phyloP scores from a whole-genome alignment of 2,113 vertebrate species.

The zebrafish (Danio rerio) region GRCz12tu NC_133179.1:12276501-12277000 shows the following conservation, averaged over 20 bases:
- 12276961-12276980: conserved; percentile 60
- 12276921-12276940: background rate
- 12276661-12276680: too few species aligned
- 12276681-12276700: too few species aligned
- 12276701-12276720: too few species aligned
- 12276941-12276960: background rate
- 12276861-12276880: background rate
- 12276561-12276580: too few species aligned
- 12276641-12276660: too few species aligned
- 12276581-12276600: too few species aligned
- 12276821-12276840: background rate
- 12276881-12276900: conserved; percentile 13
- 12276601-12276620: too few species aligned
- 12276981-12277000: conserved; percentile 83
- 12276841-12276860: background rate
- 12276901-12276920: background rate
- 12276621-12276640: too few species aligned
- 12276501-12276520: too few species aligned
- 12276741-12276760: background rate
- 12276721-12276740: background rate
- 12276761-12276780: background rate
- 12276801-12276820: background rate
- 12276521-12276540: too few species aligned
- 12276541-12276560: too few species aligned
- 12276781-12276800: background rate